Conservation (phyloP, 2,113 vertebrate species). For the Ploceus nigricollis region DNA sequence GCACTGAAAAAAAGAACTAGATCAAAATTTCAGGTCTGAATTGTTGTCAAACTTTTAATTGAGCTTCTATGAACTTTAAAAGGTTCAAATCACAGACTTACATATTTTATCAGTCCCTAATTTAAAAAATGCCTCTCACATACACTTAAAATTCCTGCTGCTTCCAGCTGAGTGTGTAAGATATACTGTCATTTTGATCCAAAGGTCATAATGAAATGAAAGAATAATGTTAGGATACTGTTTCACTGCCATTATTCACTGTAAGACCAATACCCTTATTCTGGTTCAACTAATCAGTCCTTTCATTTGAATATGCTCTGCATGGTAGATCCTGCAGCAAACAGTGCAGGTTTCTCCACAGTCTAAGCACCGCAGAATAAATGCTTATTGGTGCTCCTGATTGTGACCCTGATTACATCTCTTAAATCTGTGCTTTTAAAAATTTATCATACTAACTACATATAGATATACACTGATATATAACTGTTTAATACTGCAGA, state of each 20-base stretch:
- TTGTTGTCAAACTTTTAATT: background rate
- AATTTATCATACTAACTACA: too few relatives aligned
- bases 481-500: background rate
- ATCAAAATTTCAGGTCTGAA: background rate
- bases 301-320: background rate
- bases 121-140: background rate
- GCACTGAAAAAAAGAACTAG: background rate
- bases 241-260: background rate
- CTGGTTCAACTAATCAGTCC: background rate
- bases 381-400: background rate
- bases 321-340: background rate
- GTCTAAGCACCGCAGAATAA: background rate
- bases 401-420: background rate
- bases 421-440: background rate
- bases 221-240: background rate
- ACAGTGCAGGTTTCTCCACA: background rate
- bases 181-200: background rate
- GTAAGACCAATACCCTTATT: background rate
- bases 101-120: background rate
- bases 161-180: background rate
- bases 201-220: background rate
- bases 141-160: background rate
- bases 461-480: background rate
- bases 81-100: background rate
- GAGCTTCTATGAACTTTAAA: background rate